A percentile compares a stretch with the other conserved stretches of the same genome.
Evolutionary conservation across 2,888 invertebrate species (phyloP).

Genomic region (Cyrtodaria siliqua): DNA sequence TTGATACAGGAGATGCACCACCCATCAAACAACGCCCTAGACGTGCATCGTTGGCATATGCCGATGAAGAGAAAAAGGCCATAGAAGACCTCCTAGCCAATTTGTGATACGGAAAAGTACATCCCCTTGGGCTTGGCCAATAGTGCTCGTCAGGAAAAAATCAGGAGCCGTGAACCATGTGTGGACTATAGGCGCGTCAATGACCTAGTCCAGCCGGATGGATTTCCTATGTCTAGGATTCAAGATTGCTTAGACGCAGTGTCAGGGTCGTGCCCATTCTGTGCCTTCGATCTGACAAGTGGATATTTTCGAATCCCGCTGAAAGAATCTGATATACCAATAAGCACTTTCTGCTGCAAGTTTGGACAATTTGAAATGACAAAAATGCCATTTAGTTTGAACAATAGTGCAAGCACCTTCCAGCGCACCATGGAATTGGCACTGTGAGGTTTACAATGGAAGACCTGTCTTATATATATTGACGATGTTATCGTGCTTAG

Average conservation of each 20-base stretch:
- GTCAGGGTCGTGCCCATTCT: conserved; percentile 22
- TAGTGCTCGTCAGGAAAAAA: conserved; percentile 21
- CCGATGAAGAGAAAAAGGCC: conserved; percentile 14
- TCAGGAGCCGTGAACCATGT: conserved; percentile 14
- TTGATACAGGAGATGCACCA: conserved; percentile 7
- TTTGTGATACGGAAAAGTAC: conserved; percentile 32
- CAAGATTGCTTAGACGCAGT: conserved; percentile 40
- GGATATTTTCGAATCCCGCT: conserved; percentile 39
- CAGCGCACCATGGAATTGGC: conserved; percentile 2
- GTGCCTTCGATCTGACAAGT: conserved; percentile 35
- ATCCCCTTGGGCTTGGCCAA: conserved; percentile 33
- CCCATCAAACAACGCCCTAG: conserved; percentile 32
- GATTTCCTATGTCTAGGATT: conserved; percentile 13
- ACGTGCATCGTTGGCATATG: conserved; percentile 23
- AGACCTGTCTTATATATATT: conserved; percentile 9
- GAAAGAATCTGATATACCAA: conserved; percentile 17
- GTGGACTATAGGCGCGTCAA: conserved; percentile 29
- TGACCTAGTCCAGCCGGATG: conserved; percentile 1
- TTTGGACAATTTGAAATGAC: conserved; percentile 20
- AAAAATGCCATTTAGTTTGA: conserved; percentile 22
- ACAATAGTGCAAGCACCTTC: background rate
- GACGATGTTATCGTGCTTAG: conserved; percentile 34
- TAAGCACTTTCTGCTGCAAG: conserved; percentile 19
- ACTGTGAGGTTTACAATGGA: conserved; percentile 13
- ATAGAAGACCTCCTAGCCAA: conserved; percentile 26